Evolutionary conservation across 1,140 invertebrate genomes (phyloP), one percentile per base, ranked within the genome.

Genomic region (Drosophila neocordata): DNA sequence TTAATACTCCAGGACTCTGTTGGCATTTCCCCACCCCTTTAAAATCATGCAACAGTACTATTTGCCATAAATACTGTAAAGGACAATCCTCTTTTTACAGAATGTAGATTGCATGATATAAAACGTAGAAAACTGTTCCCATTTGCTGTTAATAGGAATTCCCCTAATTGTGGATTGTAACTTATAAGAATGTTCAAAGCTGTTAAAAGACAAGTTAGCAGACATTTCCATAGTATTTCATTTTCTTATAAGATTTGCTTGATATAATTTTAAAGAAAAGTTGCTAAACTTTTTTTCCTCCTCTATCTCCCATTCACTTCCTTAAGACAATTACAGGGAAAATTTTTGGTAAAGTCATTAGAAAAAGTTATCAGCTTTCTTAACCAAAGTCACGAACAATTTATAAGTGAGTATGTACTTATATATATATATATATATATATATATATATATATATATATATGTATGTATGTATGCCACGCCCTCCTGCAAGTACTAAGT

Each of bases 381-480:
- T 81, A 79, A 75, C 82, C 79, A 85, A 82, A 84, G 81, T 84
- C 81, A 85, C 81, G 81, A 38, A 24, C 37, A 38, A 18, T 62
- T 58, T 48, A 20, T 20, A 48, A 9, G 41, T 48, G 15, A 48
- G 8, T 20, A 20, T 11, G 15, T 31, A 31, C 27, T 31, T 31
- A 31, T n/a, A n/a, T n/a, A n/a, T n/a, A n/a, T n/a, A n/a, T 24
- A 24, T 24, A 24, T 24, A 24, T 24, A 24, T 24, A 24, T 24
- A 24, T 24, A 24, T 24, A 24, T 24, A 24, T 24, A 24, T 24
- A 24, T 24, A 24, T 24, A 4, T 24, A 24, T 24, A 4, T 24
- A 4, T 24, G 4, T 4, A 24, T 24, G 4, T 24, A 4, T 31
- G 27, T 48, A 62, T 62, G 52, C 71, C 66, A 68, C 73, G 64